Evolutionary conservation across 2,797 vertebrate species (phyloP).

Genomic region (Pelobates cultripes): DNA sequence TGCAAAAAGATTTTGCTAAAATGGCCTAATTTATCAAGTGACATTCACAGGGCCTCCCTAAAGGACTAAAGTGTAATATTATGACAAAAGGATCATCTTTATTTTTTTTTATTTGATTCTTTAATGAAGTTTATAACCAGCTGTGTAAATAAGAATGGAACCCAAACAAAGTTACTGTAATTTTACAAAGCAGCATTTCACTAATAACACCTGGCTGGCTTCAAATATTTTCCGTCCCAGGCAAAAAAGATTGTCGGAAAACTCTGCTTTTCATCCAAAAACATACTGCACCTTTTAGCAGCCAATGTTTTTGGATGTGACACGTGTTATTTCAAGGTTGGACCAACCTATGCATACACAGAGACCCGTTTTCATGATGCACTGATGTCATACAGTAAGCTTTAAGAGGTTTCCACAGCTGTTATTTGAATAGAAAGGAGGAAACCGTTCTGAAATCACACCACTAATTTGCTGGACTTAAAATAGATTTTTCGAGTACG

Average conservation of each 20-base stretch:
- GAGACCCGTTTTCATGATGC: constrained; percentile 17
- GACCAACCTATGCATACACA: constrained; percentile 6
- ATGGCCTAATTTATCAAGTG: too few relatives aligned
- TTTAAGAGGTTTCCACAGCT: constrained; percentile 40
- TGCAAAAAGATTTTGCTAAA: too few relatives aligned
- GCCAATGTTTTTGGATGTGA: background rate
- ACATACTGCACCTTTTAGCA: background rate
- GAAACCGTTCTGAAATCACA: constrained; percentile 20
- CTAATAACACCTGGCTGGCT: background rate
- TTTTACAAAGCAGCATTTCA: background rate
- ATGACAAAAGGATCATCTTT: too few relatives aligned
- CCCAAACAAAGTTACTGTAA: background rate
- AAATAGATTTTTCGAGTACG: too few relatives aligned
- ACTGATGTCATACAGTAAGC: constrained; percentile 36
- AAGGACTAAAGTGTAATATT: too few relatives aligned
- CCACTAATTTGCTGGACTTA: background rate
- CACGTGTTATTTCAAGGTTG: background rate
- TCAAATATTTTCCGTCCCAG: background rate
- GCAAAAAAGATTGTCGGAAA: background rate
- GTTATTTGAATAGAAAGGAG: constrained; percentile 25
- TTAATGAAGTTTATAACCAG: background rate
- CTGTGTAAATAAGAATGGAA: background rate
- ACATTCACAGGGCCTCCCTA: too few relatives aligned
- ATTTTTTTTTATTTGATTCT: background rate
- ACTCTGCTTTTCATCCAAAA: background rate